phyloP scores from a whole-genome alignment of 2,888 invertebrate species.

The Eledona agricola region DNA sequence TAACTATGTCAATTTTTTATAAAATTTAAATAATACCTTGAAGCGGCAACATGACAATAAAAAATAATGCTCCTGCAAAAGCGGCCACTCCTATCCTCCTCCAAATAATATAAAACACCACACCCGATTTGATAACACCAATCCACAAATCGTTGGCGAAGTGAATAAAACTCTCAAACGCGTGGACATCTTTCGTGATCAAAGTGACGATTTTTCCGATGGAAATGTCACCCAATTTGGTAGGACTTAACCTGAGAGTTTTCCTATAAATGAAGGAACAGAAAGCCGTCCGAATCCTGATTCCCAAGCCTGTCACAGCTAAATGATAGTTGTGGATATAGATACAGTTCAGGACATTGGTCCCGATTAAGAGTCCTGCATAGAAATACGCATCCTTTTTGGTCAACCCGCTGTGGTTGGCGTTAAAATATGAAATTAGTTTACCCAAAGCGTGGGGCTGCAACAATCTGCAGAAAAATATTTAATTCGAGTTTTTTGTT shows the following conservation, averaged over 20 bases:
- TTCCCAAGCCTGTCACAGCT: conserved; percentile 80
- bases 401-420: conserved; percentile 41
- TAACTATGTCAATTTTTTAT: neutral
- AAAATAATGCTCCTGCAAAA: conserved; percentile 30
- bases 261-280: conserved; percentile 86
- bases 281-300: conserved; percentile 81
- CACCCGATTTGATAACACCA: conserved; percentile 78
- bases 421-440: conserved; percentile 44
- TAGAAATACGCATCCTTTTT: conserved; percentile 72
- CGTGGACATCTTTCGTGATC: conserved; percentile 88
- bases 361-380: conserved; percentile 74
- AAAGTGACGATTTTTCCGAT: conserved; percentile 80
- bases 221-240: conserved; percentile 76
- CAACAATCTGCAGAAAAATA: conserved; percentile 34
- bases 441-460: conserved; percentile 40
- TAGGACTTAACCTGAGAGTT: conserved; percentile 46
- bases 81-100: conserved; percentile 27
- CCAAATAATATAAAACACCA: conserved; percentile 31
- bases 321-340: conserved; percentile 81
- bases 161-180: conserved; percentile 86
- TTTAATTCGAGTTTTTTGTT: neutral
- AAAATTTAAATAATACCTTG: conserved; percentile 24
- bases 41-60: conserved; percentile 26
- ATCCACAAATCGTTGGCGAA: conserved; percentile 92
- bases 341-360: conserved; percentile 76